Percentiles rank a stretch among this genome's conserved stretches.
phyloP scores from a whole-genome alignment of 2,888 invertebrate genomes.

The Chaetogeoica ovagalla region DNA sequence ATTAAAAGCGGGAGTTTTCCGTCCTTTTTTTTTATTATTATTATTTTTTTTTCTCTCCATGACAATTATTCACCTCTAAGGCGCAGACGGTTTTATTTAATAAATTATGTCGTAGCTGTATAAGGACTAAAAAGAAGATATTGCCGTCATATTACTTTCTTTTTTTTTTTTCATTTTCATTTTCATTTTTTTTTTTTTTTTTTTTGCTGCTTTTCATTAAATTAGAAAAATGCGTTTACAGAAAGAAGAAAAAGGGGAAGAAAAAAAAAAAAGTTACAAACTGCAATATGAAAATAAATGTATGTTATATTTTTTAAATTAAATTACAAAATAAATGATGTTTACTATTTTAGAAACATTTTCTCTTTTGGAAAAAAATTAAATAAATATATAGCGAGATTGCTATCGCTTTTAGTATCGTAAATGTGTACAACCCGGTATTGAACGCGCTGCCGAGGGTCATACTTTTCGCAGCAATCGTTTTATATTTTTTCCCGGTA shows the following conservation, averaged over 20 bases:
- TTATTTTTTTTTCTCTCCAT: conserved; percentile 22
- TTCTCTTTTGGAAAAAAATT: conserved; percentile 27
- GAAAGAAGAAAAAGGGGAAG: background rate
- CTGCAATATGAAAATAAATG: conserved; percentile 51
- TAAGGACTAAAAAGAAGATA: conserved; percentile 46
- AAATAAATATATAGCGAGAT: conserved; percentile 42
- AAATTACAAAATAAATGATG: conserved; percentile 51
- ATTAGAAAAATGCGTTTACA: conserved; percentile 47
- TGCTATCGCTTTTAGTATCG: conserved; percentile 48
- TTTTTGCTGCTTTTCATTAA: conserved; percentile 46
- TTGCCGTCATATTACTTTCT: conserved; percentile 47
- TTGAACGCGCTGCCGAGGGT: conserved; percentile 28
- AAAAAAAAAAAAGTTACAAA: conserved; percentile 44
- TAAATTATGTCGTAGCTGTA: conserved; percentile 42
- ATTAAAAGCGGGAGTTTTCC: conserved; percentile 45
- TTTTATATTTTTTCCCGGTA: background rate
- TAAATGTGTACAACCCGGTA: conserved; percentile 28
- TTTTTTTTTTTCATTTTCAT: conserved; percentile 21
- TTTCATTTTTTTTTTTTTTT: conserved; percentile 32
- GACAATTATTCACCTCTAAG: conserved; percentile 49
- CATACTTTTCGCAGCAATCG: conserved; percentile 26
- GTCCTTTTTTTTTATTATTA: conserved; percentile 20
- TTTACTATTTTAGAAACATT: conserved; percentile 39
- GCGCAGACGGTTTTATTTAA: conserved; percentile 51
- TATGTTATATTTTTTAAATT: conserved; percentile 49